phyloP scores from a whole-genome alignment of 2,797 vertebrate genomes.

The Acanthurus leucopareius region DNA sequence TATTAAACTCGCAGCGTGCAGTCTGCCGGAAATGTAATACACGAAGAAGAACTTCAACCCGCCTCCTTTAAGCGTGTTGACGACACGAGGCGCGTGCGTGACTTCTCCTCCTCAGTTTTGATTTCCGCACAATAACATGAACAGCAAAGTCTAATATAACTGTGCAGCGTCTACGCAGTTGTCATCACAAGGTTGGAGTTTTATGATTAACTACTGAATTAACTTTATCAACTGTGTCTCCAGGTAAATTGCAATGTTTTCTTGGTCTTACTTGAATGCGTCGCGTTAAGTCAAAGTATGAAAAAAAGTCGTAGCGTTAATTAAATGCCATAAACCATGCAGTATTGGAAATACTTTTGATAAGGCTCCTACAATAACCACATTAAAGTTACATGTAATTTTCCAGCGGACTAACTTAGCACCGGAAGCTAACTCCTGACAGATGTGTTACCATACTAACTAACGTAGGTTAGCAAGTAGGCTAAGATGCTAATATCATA shows the following conservation, averaged over 20 bases:
- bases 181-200: slow-evolving; percentile 9
- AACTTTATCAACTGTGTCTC: fast-evolving
- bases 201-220: fast-evolving
- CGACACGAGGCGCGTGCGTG: no score
- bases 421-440: not conserved
- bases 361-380: fast-evolving
- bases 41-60: no score
- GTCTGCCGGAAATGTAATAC: no score
- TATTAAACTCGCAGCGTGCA: no score
- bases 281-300: slow-evolving; percentile 3
- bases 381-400: fast-evolving
- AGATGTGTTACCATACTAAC: not conserved
- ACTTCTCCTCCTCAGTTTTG: no score
- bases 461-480: slow-evolving; percentile 22
- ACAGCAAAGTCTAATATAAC: fast-evolving
- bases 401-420: no score
- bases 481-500: slow-evolving; percentile 46
- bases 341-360: not conserved
- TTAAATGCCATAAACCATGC: not conserved
- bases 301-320: not conserved
- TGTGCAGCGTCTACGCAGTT: not conserved
- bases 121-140: no score
- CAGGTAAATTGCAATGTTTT: fast-evolving
- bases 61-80: no score
- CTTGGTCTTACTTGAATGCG: fast-evolving